Base-by-base conservation (phyloP, 2,888 invertebrate genomes). In the Microdon myrmicae region DNA sequence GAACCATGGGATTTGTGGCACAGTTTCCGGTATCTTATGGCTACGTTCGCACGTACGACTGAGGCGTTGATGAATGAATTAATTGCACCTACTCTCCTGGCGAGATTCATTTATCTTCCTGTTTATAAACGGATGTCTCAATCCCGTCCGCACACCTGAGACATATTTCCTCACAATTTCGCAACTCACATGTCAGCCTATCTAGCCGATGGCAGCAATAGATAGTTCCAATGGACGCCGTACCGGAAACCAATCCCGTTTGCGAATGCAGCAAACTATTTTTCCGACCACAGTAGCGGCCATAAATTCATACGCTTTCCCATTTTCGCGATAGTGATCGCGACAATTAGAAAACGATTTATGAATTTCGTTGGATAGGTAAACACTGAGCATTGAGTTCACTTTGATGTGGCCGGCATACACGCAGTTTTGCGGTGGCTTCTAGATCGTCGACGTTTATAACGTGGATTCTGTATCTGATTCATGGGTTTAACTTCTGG, bases 231-330 rank as follows among this genome's bases (percentile, higher is more conserved):
- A 26, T 8, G 13, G 44, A 23, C 34, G 6, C 4, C 32, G 31
- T 35, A 56, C 64, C 64, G 64, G 64, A 64, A 64, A 58, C 64
- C 64, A 47, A 64, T 64, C 64, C 64, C 64, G 64, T 64, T 64
- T 58, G 20, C 47, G 45, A 56, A 31, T 41, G 35, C 44, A 45
- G 44, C 17, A 44, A 56, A 44, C 55, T 51, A 38, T 49, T 49
- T 39, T 44, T 31, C 25, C 34, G 35, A 4, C 13, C 10, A 2
- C 22, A 37, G 20, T 12, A 3, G 16, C 4, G 14, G 39, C 39
- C 29, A 45, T 35, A 55, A 49, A 53, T 58, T 64, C 47, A 51
- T 56, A 47, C 45, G 58, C 53, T 64, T 59, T 48, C 23, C 45
- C 51, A 64, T 64, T 64, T 58, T 41, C 16, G 58, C 53, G 64